Conservation (phyloP, 2,797 vertebrate species). For the Pangasius macronema region DNA sequence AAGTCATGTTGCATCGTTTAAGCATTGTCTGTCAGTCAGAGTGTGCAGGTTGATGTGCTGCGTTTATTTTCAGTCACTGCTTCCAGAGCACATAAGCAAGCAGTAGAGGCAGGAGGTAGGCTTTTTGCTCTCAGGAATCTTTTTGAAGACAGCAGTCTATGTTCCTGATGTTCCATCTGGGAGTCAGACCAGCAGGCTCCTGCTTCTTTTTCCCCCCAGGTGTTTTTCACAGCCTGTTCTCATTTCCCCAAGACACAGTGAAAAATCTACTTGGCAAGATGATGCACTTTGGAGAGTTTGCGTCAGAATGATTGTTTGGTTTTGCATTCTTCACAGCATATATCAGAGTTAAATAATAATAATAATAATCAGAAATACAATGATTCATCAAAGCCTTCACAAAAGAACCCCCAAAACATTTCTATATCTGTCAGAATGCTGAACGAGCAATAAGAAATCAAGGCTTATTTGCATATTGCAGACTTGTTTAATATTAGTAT, state of each 20-base stretch:
- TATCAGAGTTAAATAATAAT: too few relatives aligned
- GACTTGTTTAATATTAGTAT: neutral
- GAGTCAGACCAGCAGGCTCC: neutral
- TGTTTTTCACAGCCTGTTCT: constrained; percentile 35
- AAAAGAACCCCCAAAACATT: neutral
- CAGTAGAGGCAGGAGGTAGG: neutral
- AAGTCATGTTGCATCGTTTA: neutral
- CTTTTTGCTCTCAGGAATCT: neutral
- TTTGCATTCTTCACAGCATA: neutral
- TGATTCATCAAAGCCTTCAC: neutral
- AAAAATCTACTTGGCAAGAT: constrained; percentile 13
- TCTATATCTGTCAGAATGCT: neutral
- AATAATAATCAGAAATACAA: neutral
- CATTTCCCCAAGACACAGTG: constrained; percentile 11
- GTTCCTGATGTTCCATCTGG: constrained; percentile 10
- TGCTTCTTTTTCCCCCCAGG: constrained; percentile 3
- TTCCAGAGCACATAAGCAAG: neutral
- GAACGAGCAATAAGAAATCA: neutral
- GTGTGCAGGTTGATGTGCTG: neutral
- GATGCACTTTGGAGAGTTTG: neutral
- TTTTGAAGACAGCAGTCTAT: neutral
- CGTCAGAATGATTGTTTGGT: neutral
- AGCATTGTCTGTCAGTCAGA: neutral
- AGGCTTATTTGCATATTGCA: neutral
- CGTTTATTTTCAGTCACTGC: neutral